A percentile compares a stretch with the other conserved stretches of the same genome.
phyloP scores from a whole-genome alignment of 2,797 vertebrate genomes.

The Gorsachius magnificus region DNA sequence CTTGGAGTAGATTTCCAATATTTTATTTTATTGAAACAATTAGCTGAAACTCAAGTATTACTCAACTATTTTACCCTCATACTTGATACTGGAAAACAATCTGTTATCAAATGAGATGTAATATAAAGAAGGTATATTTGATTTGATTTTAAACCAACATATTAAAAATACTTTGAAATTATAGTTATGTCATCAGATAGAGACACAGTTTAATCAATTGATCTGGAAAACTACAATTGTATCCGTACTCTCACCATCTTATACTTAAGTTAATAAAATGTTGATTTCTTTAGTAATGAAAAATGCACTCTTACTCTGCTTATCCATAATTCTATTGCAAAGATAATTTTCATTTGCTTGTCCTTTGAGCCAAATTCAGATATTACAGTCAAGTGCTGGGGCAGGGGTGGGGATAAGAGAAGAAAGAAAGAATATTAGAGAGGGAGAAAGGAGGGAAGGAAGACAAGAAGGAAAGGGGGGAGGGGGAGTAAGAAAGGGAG shows the following conservation, averaged over 20 bases:
- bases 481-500: no score
- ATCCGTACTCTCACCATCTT: background rate
- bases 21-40: background rate
- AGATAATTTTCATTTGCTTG: background rate
- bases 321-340: background rate
- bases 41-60: background rate
- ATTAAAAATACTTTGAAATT: background rate
- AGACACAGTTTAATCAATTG: background rate
- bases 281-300: background rate
- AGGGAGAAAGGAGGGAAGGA: no score
- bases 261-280: background rate
- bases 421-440: no score
- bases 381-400: background rate
- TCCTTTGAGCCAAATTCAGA: no score
- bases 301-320: background rate
- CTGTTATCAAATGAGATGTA: background rate
- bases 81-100: background rate
- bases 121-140: background rate
- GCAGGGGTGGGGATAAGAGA: no score
- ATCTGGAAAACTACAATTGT: background rate
- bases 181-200: no score
- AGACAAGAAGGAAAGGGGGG: no score
- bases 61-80: background rate
- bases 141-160: background rate
- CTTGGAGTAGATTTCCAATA: background rate